Evolutionary conservation across 2,113 vertebrate genomes (phyloP).

Genomic region (Megaceryle torquata): DNA sequence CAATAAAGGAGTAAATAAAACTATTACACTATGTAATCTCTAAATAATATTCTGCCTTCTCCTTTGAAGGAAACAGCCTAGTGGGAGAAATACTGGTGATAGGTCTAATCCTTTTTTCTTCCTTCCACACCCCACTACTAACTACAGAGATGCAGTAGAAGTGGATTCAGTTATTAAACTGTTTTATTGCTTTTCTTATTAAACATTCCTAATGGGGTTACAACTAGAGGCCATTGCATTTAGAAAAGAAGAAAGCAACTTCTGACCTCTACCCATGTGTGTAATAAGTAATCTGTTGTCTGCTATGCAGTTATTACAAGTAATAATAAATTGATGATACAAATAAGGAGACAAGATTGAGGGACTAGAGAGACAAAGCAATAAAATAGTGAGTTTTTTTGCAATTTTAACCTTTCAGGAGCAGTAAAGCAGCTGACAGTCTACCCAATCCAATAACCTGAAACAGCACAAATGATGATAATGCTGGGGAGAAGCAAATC

Average conservation of each 20-base stretch:
- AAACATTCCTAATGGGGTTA: neutral
- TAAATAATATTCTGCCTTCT: neutral
- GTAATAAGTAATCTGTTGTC: neutral
- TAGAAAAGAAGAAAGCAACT: neutral
- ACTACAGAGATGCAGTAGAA: neutral
- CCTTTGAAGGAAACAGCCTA: neutral
- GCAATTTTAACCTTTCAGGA: neutral
- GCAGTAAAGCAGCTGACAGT: neutral
- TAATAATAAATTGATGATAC: neutral
- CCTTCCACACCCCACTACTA: neutral
- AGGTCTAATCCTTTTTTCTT: neutral
- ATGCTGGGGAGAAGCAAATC: neutral
- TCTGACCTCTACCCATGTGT: neutral
- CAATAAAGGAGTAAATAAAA: neutral
- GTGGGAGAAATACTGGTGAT: neutral
- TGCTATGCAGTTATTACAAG: neutral
- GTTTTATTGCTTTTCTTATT: slow-evolving; percentile 8
- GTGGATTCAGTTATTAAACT: neutral
- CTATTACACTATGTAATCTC: neutral
- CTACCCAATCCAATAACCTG: neutral
- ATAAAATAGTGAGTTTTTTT: neutral
- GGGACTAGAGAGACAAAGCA: neutral
- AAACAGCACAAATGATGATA: neutral
- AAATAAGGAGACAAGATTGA: neutral
- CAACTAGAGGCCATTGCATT: neutral